Evolutionary conservation across 2,888 invertebrate genomes (phyloP).

Genomic region (Eupelmus urozonus): DNA sequence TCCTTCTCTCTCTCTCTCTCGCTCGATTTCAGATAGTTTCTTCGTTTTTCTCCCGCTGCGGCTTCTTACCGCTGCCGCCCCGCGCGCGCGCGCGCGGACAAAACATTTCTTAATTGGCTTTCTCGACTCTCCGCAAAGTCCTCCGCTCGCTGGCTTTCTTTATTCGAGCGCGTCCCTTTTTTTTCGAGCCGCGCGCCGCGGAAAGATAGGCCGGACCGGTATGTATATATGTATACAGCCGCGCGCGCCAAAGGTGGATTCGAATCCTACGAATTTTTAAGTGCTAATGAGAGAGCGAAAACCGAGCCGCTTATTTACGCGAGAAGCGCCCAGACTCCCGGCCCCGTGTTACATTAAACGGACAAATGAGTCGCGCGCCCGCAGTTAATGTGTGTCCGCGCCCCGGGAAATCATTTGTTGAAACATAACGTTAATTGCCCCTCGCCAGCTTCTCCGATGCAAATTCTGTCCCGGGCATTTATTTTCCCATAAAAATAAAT

Average conservation of each 20-base stretch:
- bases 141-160: constrained; percentile 46
- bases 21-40: background rate
- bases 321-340: background rate
- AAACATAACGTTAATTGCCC: constrained; percentile 58
- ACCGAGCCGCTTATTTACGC: constrained; percentile 33
- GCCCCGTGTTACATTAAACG: constrained; percentile 51
- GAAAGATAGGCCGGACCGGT: constrained; percentile 28
- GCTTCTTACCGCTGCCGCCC: constrained; percentile 62
- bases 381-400: constrained; percentile 63
- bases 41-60: constrained; percentile 61
- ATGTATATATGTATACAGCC: too few species aligned
- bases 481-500: constrained; percentile 51
- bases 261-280: constrained; percentile 57
- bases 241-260: constrained; percentile 8
- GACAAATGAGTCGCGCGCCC: constrained; percentile 62
- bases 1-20: constrained; percentile 14
- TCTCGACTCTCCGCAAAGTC: constrained; percentile 60
- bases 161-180: constrained; percentile 33
- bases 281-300: constrained; percentile 57
- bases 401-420: constrained; percentile 55
- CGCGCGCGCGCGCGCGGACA: constrained; percentile 69
- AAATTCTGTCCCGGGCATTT: constrained; percentile 53
- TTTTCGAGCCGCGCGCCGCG: background rate
- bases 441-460: constrained; percentile 42
- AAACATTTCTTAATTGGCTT: constrained; percentile 78